Evolutionary conservation across 1,140 invertebrate species (phyloP).

Genomic region (Drosophila azteca): DNA sequence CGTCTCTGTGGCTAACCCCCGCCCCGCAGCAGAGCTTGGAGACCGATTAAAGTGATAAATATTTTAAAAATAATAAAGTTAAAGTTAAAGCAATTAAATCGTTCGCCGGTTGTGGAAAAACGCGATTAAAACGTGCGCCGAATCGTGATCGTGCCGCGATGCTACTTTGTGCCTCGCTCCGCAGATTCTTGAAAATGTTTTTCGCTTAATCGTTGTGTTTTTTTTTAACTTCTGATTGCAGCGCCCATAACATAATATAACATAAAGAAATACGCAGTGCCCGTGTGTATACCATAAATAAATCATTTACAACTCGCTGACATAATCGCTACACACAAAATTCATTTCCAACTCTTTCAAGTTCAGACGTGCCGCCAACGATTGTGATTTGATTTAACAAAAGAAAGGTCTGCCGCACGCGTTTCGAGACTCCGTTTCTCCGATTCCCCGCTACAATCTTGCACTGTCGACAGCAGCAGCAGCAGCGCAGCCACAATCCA

Average conservation of each 20-base stretch:
- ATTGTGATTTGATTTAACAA: constrained; percentile 74
- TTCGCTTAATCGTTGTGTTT: constrained; percentile 52
- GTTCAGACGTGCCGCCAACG: constrained; percentile 72
- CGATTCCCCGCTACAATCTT: constrained; percentile 21
- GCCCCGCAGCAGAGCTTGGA: neutral
- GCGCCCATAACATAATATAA: constrained; percentile 38
- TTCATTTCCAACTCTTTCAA: constrained; percentile 59
- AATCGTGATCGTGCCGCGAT: constrained; percentile 49
- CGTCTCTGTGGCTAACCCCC: neutral
- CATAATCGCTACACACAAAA: constrained; percentile 58
- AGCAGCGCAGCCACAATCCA: constrained; percentile 23
- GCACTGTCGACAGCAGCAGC: constrained; percentile 54
- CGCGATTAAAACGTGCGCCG: constrained; percentile 65
- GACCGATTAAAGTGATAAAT: constrained; percentile 41
- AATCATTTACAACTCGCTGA: constrained; percentile 66
- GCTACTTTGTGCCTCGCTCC: constrained; percentile 43
- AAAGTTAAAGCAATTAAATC: constrained; percentile 37
- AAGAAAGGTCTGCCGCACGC: constrained; percentile 61
- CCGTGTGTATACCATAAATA: constrained; percentile 27
- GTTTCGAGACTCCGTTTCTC: constrained; percentile 38
- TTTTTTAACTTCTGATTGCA: constrained; percentile 40
- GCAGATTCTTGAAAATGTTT: constrained; percentile 44
- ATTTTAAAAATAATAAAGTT: constrained; percentile 31
- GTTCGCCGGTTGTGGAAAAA: constrained; percentile 50
- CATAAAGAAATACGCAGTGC: constrained; percentile 31